phyloP scores from a whole-genome alignment of 2,888 invertebrate genomes.

The Spisula solida region DNA sequence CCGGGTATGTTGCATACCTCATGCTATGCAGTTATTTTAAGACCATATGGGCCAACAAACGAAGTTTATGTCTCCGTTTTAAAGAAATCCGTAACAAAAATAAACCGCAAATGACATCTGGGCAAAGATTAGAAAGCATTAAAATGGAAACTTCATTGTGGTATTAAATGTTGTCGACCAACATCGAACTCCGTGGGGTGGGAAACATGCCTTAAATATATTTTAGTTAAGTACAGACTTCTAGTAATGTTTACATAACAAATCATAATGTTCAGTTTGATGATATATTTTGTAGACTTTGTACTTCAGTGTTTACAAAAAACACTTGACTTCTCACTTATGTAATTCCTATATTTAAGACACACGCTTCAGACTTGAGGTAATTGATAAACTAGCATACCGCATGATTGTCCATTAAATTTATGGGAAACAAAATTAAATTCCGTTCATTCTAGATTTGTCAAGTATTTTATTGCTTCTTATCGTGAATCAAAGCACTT shows the following conservation, averaged over 20 bases:
- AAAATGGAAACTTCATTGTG: not conserved
- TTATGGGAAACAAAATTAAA: constrained; percentile 4
- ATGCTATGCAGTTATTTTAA: too few species aligned
- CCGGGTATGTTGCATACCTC: too few species aligned
- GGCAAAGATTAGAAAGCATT: not conserved
- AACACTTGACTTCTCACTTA: constrained; percentile 20
- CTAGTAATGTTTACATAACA: not conserved
- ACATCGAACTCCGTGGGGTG: not conserved
- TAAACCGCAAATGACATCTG: not conserved
- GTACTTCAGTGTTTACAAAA: not conserved
- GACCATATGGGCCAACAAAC: too few species aligned
- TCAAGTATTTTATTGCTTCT: not conserved
- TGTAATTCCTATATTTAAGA: not conserved
- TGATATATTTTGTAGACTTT: constrained; percentile 1
- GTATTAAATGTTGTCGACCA: not conserved
- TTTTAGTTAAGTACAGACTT: not conserved
- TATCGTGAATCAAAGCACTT: not conserved
- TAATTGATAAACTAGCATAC: not conserved
- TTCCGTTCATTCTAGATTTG: not conserved
- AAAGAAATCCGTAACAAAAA: too few species aligned
- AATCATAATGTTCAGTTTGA: not conserved
- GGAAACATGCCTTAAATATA: not conserved
- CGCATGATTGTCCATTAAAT: not conserved
- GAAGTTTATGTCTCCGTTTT: too few species aligned
- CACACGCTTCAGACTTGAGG: not conserved